Evolutionary conservation across 2,797 vertebrate species (phyloP), one percentile per base, ranked within the genome.

Genomic region (Meriones psammophilus): DNA sequence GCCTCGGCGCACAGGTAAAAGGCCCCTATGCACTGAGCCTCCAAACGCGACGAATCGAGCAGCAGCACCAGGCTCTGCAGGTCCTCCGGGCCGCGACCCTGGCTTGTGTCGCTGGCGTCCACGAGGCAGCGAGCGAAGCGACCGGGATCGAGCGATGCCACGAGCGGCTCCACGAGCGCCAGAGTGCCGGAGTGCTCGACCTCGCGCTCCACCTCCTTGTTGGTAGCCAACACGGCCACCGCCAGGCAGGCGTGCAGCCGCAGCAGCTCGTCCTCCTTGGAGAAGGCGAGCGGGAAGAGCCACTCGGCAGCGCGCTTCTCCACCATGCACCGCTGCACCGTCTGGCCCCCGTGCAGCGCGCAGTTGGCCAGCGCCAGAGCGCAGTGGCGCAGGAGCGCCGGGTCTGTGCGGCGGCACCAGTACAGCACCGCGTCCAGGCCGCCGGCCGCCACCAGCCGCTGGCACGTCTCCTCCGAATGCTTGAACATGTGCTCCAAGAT

Each of bases 401-500:
- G 98, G 71, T 99, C 99, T 0, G 98, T 99, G 89, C 99, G 99
- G 46, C 99, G 99, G 98, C 99, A 99, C 99, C 99, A 99, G 98
- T 98, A 99, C 39, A 99, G 99, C 94, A 99, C 98, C 2, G 99
- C 98, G 1, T 99, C 99, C 97, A 99, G 98, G 64, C 99, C 99
- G 0, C 99, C 99, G 0, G 99, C 98, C 0, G 98, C 97, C 97
- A 99, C 99, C 73, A 99, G 99, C 96, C 99, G 99, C 88, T 98
- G 98, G 2, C 99, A 99, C 0, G 99, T 99, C 98, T 99, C 99
- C 98, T 99, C 99, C 0, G 99, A 99, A 98, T 99, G 99, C 95
- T 99, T 99, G 99, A 99, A 99, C 99, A 99, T 99, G 98, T 99
- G 99, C 98, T 99, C 99, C 97, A 99, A 98, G 98, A 99, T 99